Evolutionary conservation across 92 coral and sea anemone genomes (phyloP), one percentile per base, ranked within the genome.

Genomic region (Blastomussa wellsi): DNA sequence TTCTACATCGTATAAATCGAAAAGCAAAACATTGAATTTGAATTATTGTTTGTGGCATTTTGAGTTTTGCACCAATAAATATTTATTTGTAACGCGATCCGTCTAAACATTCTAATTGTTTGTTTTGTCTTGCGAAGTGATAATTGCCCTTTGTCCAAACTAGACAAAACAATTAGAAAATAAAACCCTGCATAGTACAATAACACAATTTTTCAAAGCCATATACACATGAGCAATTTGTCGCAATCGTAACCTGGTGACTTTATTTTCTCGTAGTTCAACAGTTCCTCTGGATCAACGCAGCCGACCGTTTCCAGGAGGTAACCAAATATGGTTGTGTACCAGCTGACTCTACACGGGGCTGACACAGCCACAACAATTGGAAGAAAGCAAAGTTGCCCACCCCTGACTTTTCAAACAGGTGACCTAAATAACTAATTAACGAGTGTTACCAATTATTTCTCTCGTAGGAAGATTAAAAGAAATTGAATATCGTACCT

Each of bases 341-440:
- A 85, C 88, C 88, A 35, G 88, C 33, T 39, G 69, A 16, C 26
- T 51, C 62, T 52, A 77, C 32, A 31, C 10, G 33, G 74, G 26
- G 49, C 76, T 32, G 65, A 76, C 31, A 77, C 77, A 66, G 83
- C 74, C 87, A 83, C 74, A 83, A 83, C 87, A 83, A 74, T 15
- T 60, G 5, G 67, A 59, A 83, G 80, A 83, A 83, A 42, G 87
- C 71, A 83, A 83, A 75, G 60, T 74, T 37, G 35, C 53, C 72
- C 57, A 33, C 55, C 62, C 80, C 71, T 83, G 79, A 4, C 74
- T 41, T 57, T 41, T 28, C 13, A 42, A 70, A 44, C 87, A 74
- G 87, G 87, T 83, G 81, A 74, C 80, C 32, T 59, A 31, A 41
- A 83, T 83, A 39, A 82, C 36, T 82, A 72, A 83, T 83, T 83